Conservation (phyloP, 2,113 vertebrate species). For the Amphiprion percula region DNA sequence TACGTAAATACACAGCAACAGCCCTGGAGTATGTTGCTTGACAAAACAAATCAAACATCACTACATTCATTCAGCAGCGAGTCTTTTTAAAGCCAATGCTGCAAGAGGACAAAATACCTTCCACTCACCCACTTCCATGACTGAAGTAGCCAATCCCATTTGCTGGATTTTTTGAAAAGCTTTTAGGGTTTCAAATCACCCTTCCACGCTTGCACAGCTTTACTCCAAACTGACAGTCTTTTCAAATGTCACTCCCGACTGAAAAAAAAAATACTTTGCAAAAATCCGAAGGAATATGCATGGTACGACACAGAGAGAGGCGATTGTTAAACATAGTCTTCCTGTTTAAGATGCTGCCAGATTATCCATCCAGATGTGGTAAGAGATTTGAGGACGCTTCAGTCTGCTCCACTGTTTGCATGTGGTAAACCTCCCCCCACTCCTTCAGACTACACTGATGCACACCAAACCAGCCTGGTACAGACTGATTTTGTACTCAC, state of each 20-base stretch:
- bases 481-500: slow-evolving; percentile 63
- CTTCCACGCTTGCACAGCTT: slow-evolving; percentile 17
- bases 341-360: slow-evolving; percentile 47
- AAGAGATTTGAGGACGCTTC: slow-evolving; percentile 65
- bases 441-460: slow-evolving; percentile 48
- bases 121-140: slow-evolving; percentile 67
- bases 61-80: slow-evolving; percentile 23
- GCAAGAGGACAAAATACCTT: slow-evolving; percentile 17
- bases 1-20: slow-evolving; percentile 31
- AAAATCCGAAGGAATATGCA: slow-evolving; percentile 5
- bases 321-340: neutral
- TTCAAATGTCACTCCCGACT: slow-evolving; percentile 14
- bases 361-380: slow-evolving; percentile 69
- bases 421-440: slow-evolving; percentile 64
- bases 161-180: slow-evolving; percentile 16
- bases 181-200: slow-evolving; percentile 43
- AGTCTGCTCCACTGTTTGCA: slow-evolving; percentile 57
- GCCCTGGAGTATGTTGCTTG: neutral
- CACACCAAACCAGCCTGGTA: slow-evolving; percentile 63
- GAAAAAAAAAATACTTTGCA: neutral
- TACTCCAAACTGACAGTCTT: slow-evolving; percentile 16
- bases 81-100: slow-evolving; percentile 10
- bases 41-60: slow-evolving; percentile 30
- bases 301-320: neutral
- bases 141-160: slow-evolving; percentile 72